Percentiles rank a stretch among this genome's conserved stretches.
Evolutionary conservation across 1,140 invertebrate species (phyloP).

Genomic region (Brachionus paranguensis): DNA sequence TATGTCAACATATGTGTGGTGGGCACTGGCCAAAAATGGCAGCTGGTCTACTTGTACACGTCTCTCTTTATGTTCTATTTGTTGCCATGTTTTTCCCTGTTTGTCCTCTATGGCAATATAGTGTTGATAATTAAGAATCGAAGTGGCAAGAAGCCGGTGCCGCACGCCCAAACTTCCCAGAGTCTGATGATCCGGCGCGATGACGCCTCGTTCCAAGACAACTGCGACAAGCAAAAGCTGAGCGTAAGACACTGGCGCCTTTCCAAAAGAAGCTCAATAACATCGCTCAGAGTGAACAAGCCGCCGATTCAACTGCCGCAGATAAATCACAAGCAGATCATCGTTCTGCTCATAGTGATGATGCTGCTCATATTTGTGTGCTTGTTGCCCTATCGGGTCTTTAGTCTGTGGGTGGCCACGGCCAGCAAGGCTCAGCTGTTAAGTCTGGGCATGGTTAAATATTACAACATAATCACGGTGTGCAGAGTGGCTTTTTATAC

Average conservation of each 20-base stretch:
- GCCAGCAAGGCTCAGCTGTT: background rate
- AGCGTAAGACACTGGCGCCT: background rate
- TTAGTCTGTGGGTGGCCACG: constrained; percentile 29
- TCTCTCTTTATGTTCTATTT: constrained; percentile 25
- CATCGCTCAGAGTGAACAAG: background rate
- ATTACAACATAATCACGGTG: constrained; percentile 24
- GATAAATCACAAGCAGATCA: constrained; percentile 32
- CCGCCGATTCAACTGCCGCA: background rate
- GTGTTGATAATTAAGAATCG: constrained; percentile 17
- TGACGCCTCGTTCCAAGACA: background rate
- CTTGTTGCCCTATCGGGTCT: constrained; percentile 33
- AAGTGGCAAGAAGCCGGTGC: background rate
- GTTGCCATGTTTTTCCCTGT: constrained; percentile 15
- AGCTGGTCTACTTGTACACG: constrained; percentile 20
- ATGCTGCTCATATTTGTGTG: constrained; percentile 36
- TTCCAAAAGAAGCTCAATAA: background rate
- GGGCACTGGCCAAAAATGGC: constrained; percentile 8
- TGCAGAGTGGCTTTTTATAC: constrained; percentile 31
- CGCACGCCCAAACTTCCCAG: background rate
- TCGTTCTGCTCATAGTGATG: constrained; percentile 14
- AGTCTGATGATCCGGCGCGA: background rate
- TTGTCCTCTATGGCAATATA: constrained; percentile 27
- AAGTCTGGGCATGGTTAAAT: background rate
- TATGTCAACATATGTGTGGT: constrained; percentile 15
- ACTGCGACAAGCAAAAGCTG: background rate